Conservation (phyloP, 2,113 vertebrate species). For the Cacatua alba region DNA sequence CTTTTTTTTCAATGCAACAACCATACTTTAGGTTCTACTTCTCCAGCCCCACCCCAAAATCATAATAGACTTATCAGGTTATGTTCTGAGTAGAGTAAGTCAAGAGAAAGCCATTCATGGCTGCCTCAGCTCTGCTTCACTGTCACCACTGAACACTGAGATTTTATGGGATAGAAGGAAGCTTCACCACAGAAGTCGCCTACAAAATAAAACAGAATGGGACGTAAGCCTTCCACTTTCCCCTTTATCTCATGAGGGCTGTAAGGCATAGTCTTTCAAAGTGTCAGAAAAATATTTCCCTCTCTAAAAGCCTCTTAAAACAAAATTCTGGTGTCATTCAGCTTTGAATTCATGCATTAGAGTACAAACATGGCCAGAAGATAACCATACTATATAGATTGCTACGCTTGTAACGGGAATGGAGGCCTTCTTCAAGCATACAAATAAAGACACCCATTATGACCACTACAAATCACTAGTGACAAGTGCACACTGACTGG, state of each 20-base stretch:
- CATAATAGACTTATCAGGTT: not conserved
- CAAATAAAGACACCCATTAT: not conserved
- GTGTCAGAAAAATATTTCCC: not conserved
- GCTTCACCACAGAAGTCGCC: not conserved
- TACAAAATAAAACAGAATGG: not conserved
- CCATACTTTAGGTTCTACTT: not conserved
- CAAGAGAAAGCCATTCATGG: not conserved
- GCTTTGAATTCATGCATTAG: not conserved
- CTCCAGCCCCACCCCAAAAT: not conserved
- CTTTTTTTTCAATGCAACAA: not conserved
- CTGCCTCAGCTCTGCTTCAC: not conserved
- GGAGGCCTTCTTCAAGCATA: not conserved
- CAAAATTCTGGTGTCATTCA: not conserved
- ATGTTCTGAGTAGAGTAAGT: not conserved
- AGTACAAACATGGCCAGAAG: not conserved
- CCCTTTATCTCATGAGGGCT: not conserved
- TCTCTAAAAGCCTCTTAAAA: not conserved
- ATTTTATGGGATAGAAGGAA: not conserved
- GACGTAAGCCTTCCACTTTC: not conserved
- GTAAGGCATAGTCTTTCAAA: not conserved
- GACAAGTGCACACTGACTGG: not conserved
- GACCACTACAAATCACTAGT: not conserved
- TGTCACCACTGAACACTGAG: not conserved
- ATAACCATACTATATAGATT: not conserved
- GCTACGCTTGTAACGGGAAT: not conserved